Base-by-base conservation (phyloP, 2,888 invertebrate species). In the Amphimallon solstitiale region DNA sequence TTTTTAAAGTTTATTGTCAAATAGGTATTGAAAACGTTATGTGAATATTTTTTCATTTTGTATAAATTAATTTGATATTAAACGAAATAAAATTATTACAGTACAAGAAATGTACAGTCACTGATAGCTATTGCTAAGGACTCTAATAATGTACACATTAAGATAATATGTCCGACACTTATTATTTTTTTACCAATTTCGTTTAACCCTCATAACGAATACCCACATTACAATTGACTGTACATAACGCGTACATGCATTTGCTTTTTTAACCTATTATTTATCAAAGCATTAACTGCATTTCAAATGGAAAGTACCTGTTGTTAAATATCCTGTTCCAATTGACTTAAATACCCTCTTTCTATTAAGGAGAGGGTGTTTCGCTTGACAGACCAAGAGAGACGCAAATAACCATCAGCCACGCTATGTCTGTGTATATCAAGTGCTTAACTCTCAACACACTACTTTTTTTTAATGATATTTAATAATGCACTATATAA, bases 341-440 rank as follows among this genome's bases (percentile, higher is more conserved):
- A 38, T 62, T 49, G 48, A 48, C 38, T 62, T 49, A 62, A 62
- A 62, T 62, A 23, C 49, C 48, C 49, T 62, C 29, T 48, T 48
- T 48, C 52, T 34, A 56, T 66, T 37, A 37, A 63, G 51, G 35
- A 59, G 65, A 66, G 73, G 74, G 73, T 71, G 74, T 72, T 69
- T 68, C 74, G 72, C 74, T 66, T 75, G 71, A 59, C 43, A 74
- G 63, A 52, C 69, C 74, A 74, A 70, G 72, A 70, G 69, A 72
- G 77, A 76, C 84, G 59, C 49, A 38, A 35, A 60, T 34, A 61
- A 43, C 64, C 70, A 71, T 64, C 64, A 56, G 46, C 56, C 35
- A 34, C 51, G 34, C 34, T 51, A 21, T 21, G 14, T 35, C 34
- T n/a, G 14, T 17, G 29, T 23, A 21, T 7, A 23, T 56, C 56